Conservation (phyloP, 2,797 vertebrate genomes). For the Oryzias sinensis region DNA sequence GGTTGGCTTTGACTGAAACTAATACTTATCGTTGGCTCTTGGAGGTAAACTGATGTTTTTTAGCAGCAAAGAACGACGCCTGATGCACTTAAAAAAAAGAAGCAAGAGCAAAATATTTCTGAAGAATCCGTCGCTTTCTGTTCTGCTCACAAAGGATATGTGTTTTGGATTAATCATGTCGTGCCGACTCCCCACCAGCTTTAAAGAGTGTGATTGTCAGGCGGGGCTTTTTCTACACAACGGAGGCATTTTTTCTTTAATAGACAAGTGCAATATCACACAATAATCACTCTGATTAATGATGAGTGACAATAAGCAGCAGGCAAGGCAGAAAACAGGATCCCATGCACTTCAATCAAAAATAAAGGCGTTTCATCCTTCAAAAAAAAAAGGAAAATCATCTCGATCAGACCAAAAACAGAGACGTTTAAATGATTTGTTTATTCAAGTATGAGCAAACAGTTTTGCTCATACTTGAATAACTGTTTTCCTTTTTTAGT, state of each 20-base stretch:
- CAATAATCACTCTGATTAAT: neutral
- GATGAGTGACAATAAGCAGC: neutral
- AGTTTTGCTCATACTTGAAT: neutral
- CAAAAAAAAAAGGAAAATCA: neutral
- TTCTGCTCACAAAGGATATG: neutral
- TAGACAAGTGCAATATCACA: neutral
- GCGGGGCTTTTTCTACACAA: no score
- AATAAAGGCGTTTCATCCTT: neutral
- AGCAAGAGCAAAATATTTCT: neutral
- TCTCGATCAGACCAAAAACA: neutral
- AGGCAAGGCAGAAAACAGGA: neutral
- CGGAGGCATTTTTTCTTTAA: no score
- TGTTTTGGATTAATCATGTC: no score
- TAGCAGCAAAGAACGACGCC: neutral
- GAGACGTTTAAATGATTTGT: neutral
- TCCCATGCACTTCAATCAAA: neutral
- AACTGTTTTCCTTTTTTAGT: neutral
- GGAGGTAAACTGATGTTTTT: slow-evolving; percentile 13
- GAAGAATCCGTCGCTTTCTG: neutral
- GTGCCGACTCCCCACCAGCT: no score
- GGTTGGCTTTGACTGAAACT: slow-evolving; percentile 30
- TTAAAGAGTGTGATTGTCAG: no score
- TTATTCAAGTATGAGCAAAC: neutral
- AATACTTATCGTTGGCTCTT: slow-evolving; percentile 16
- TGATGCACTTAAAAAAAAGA: slow-evolving; percentile 14